Evolutionary conservation across 2,888 invertebrate genomes (phyloP).

Genomic region (Eulithis testata): DNA sequence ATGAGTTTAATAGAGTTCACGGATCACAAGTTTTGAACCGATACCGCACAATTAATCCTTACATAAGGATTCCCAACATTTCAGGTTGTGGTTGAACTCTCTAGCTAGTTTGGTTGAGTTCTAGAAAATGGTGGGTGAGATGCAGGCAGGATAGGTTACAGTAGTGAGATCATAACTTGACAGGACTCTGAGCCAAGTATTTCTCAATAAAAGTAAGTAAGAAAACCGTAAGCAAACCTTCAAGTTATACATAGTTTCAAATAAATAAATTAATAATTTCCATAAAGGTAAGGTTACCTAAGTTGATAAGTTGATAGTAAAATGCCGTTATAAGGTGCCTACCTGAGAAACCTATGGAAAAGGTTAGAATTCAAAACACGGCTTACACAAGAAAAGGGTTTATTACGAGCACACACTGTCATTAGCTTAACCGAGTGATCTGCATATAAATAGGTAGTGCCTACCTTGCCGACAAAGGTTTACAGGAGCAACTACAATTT

Average conservation of each 20-base stretch:
- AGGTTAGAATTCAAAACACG: slow-evolving; percentile 3
- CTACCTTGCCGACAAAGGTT: slow-evolving; percentile 23
- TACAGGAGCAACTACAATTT: slow-evolving; percentile 15
- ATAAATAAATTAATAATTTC: too few species aligned
- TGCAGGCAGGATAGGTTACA: too few species aligned
- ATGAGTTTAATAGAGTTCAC: not conserved
- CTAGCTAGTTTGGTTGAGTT: too few species aligned
- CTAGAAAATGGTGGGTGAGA: too few species aligned
- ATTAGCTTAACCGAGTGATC: slow-evolving; percentile 52
- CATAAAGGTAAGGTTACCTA: too few species aligned
- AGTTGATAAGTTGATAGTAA: not conserved
- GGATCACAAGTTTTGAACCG: too few species aligned
- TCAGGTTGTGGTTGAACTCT: too few species aligned
- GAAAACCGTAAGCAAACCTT: too few species aligned
- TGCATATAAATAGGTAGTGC: slow-evolving; percentile 48
- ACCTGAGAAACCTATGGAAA: not conserved
- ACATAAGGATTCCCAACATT: not conserved
- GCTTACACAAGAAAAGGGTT: slow-evolving; percentile 24
- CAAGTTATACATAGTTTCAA: too few species aligned
- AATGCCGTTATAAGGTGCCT: not conserved
- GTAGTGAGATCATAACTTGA: too few species aligned
- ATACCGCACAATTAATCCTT: not conserved
- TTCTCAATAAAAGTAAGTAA: too few species aligned
- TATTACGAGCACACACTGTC: slow-evolving; percentile 19
- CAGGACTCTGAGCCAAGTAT: too few species aligned